Base-by-base conservation (phyloP, 2,888 invertebrate genomes). In the Lucinisca nassula region DNA sequence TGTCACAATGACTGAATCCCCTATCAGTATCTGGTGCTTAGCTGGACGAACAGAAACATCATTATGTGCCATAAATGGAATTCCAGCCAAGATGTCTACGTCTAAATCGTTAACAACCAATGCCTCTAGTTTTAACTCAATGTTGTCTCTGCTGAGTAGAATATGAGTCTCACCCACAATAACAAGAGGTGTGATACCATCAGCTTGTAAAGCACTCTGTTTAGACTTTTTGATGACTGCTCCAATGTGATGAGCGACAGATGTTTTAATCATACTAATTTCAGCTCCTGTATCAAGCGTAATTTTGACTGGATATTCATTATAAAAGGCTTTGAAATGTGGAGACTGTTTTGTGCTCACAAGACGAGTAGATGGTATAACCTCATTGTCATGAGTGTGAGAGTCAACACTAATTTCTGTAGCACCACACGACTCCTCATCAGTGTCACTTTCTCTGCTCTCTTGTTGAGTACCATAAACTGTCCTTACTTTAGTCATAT, bases 11-110 rank as follows among this genome's bases (percentile, higher is more conserved):
- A 49, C 30, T 12, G 45, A 24, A 2, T 89, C 79, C 27, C 73
- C 55, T n/a, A 86, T 73, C 30, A 81, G 70, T 14, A 91, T 80
- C 45, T 79, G 38, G 12, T 78, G 79, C 45, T 78, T 84, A 21
- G 82, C 82, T 12, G 88, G 85, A n/a, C 82, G 49, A 8, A 92
- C 77, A 8, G 67, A 24, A 27, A 91, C 82, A 61, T 89, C 91
- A 79, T 91, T 91, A 3, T 32, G 10, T 17, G 75, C 76, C 79
- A 91, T 86, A 70, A 90, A 90, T 0, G 91, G 90, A 4, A 77
- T 88, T 1, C 90, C 91, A 27, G 85, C 79, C 12, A 86, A 30
- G 3, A 87, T 45, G 27, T 91, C 88, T 12, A 74, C 74, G 79
- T 89, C 90, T 76, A 76, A 24, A 27, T 49, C 76, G 27, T 45